Conservation (phyloP, 30 jellyfish, hydroid and myxozoan species). For the Aurelia sp. region DNA sequence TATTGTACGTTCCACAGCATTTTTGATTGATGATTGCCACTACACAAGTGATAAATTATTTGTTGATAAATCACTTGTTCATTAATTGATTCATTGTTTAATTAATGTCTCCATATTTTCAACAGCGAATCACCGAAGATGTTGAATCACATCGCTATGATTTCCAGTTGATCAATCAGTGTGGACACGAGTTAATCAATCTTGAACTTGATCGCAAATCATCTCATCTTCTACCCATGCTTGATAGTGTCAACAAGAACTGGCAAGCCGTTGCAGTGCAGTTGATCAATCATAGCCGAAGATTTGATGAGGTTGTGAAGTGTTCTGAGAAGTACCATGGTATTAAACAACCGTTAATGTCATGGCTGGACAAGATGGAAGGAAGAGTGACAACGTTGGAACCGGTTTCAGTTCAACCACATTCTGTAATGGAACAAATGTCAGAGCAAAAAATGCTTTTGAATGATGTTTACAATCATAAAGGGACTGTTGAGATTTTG, state of each 20-base stretch:
- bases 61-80: not conserved
- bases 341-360: constrained; percentile 82
- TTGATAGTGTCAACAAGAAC: constrained; percentile 90
- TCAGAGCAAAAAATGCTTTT: constrained; percentile 92
- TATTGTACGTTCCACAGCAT: too few relatives aligned
- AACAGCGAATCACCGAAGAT: constrained; percentile 87
- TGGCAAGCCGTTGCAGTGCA: constrained; percentile 98
- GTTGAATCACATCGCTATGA: constrained; percentile 93
- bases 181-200: constrained; percentile 97
- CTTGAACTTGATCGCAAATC: constrained; percentile 85
- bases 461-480: constrained; percentile 92
- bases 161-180: constrained; percentile 94
- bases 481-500: constrained; percentile 93
- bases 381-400: constrained; percentile 94
- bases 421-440: constrained; percentile 88
- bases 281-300: constrained; percentile 88
- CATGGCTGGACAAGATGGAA: constrained; percentile 97
- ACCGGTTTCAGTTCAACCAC: constrained; percentile 91
- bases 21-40: too few relatives aligned
- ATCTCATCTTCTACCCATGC: constrained; percentile 82
- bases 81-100: not conserved
- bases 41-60: too few relatives aligned
- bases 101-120: not conserved
- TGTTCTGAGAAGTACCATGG: constrained; percentile 98
- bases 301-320: constrained; percentile 96